phyloP scores from a whole-genome alignment of 2,888 invertebrate genomes.

The Noctuana brunneofusca region DNA sequence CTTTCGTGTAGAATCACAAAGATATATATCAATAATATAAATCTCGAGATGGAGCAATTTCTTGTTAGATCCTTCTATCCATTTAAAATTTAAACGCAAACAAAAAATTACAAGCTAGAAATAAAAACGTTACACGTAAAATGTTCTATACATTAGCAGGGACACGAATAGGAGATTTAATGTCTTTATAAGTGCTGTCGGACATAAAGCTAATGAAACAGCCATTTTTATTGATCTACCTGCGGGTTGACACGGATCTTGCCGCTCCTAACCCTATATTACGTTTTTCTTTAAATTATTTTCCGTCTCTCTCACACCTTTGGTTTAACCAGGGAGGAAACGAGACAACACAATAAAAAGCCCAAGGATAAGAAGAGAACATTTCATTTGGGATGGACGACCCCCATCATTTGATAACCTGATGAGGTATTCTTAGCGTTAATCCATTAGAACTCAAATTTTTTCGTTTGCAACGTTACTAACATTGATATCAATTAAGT shows the following conservation, averaged over 20 bases:
- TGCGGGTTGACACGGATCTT: constrained; percentile 74
- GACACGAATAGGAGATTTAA: constrained; percentile 65
- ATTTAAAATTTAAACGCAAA: constrained; percentile 36
- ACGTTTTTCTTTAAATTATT: constrained; percentile 74
- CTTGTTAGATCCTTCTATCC: not conserved
- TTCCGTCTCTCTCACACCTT: constrained; percentile 53
- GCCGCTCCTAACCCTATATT: constrained; percentile 71
- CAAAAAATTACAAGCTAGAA: constrained; percentile 41
- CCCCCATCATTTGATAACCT: constrained; percentile 79
- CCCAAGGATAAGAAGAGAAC: constrained; percentile 64
- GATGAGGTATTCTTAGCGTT: constrained; percentile 72
- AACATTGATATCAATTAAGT: constrained; percentile 11
- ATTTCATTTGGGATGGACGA: constrained; percentile 74
- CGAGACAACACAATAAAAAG: constrained; percentile 52
- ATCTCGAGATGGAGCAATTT: not conserved
- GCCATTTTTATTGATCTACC: constrained; percentile 79
- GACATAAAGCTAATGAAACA: constrained; percentile 77
- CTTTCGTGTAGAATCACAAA: too few relatives aligned
- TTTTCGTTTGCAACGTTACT: constrained; percentile 11
- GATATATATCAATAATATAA: not conserved
- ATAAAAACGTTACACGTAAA: constrained; percentile 48
- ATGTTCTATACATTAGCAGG: constrained; percentile 46
- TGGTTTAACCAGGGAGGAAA: constrained; percentile 37
- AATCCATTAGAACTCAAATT: constrained; percentile 65
- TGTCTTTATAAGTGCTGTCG: constrained; percentile 81